phyloP scores from a whole-genome alignment of 2,888 invertebrate species.

The Zhengitettix transpicula region DNA sequence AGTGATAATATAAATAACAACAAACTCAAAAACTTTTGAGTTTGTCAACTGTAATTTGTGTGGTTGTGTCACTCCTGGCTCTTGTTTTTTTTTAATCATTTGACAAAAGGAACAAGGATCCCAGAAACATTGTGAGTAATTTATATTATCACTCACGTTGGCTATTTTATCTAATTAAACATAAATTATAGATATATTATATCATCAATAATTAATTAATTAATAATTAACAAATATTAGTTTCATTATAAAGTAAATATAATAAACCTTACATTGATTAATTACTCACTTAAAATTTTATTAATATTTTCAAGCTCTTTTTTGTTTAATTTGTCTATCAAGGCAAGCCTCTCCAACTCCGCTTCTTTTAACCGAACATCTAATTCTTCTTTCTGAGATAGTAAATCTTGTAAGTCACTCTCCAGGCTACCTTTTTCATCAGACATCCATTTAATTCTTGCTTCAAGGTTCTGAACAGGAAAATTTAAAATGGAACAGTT shows the following conservation, averaged over 20 bases:
- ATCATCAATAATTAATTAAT: not conserved
- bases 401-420: constrained; percentile 44
- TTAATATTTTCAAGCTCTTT: constrained; percentile 15
- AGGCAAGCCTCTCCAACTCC: constrained; percentile 24
- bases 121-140: too few species aligned
- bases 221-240: not conserved
- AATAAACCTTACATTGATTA: too few species aligned
- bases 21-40: too few species aligned
- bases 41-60: too few species aligned
- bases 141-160: too few species aligned
- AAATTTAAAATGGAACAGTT: not conserved
- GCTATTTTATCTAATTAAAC: too few species aligned
- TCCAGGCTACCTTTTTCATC: constrained; percentile 45
- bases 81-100: too few species aligned
- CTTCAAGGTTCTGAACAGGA: constrained; percentile 38
- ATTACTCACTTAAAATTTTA: not conserved
- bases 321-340: constrained; percentile 15
- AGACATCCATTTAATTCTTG: constrained; percentile 43
- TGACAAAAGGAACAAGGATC: too few species aligned
- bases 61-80: too few species aligned
- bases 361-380: constrained; percentile 39
- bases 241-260: not conserved
- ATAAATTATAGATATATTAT: too few species aligned
- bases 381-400: constrained; percentile 48
- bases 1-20: too few species aligned